Evolutionary conservation across 1,140 invertebrate genomes (phyloP), one percentile per base, ranked within the genome.

Genomic region (Tetramorium alpestre): DNA sequence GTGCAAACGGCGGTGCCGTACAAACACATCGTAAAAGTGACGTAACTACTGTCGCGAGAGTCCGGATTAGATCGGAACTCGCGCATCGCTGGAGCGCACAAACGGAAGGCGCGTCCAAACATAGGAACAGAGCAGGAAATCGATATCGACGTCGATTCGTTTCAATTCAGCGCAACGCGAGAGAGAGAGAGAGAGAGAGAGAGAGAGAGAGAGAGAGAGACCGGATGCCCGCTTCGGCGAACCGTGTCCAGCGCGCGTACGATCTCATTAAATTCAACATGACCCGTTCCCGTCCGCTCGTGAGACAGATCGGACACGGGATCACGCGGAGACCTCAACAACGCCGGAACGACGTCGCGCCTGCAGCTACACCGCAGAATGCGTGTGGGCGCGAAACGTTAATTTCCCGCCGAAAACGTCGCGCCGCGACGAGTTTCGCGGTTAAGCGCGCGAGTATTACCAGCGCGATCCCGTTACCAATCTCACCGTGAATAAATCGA

Each of bases 251-350:
- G 62, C 44, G 77, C 41, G 47, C 47, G 64, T 58, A 86, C 51
- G 62, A 81, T 60, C 85, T 86, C 76, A 58, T 81, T 78, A 86
- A 70, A 69, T 60, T 51, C 76, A 78, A 67, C 85, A 70, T 69
- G 85, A 49, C 64, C 62, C 51, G 75, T 28, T 47, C 38, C 28
- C 41, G 56, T 44, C 22, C 84, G 60, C 75, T 13, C 72, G 75
- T 47, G 85, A 33, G 33, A 60, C 77, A 80, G 78, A 80, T 80
- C 75, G 62, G 64, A 76, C 38, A 41, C 69, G 69, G 28, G 25
- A 47, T 60, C 82, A 44, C 67, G 58, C 44, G 72, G 60, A 28
- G 64, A 67, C 77, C 62, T 60, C 80, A 4, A 75, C 80, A 41
- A 56, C 16, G 51, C 25, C 54, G 67, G 25, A 78, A 51, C 28